A percentile compares a stretch with the other conserved stretches of the same genome.
phyloP scores from a whole-genome alignment of 1,140 invertebrate genomes.

The Drosophila varians region DNA sequence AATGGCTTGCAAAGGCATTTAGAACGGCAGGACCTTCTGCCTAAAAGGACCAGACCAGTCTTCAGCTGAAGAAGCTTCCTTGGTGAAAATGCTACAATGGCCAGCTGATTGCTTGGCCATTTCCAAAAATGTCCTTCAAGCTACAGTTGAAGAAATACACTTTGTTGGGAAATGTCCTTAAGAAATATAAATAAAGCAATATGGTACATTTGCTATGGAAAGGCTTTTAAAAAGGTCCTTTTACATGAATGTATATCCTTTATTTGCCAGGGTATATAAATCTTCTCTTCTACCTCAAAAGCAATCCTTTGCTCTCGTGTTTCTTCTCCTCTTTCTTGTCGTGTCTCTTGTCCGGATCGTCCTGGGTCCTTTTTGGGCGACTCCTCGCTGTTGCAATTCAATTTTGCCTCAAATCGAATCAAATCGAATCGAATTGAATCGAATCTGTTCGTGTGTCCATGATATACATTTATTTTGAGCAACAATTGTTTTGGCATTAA shows the following conservation, averaged over 20 bases:
- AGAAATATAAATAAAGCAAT: no score
- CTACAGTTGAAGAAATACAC: no score
- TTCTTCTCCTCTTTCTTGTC: conserved; percentile 16
- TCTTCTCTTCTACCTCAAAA: no score
- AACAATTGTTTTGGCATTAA: conserved; percentile 77
- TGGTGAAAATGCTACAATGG: conserved; percentile 13
- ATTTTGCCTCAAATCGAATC: conserved; percentile 34
- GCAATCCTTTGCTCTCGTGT: neutral
- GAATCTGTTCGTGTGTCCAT: conserved; percentile 13
- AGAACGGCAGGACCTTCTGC: neutral
- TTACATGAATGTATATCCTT: no score
- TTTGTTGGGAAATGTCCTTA: no score
- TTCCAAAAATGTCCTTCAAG: conserved; percentile 17
- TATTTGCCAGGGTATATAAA: no score
- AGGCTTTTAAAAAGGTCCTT: no score
- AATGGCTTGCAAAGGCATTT: conserved; percentile 38
- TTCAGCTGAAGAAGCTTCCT: neutral
- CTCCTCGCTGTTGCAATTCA: conserved; percentile 44
- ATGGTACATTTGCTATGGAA: no score
- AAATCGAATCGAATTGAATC: conserved; percentile 18
- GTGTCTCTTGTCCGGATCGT: neutral
- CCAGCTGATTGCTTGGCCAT: conserved; percentile 49
- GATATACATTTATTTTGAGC: conserved; percentile 59
- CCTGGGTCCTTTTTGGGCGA: neutral
- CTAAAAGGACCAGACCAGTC: neutral